A percentile compares a stretch with the other conserved stretches of the same genome.
Evolutionary conservation across 2,113 vertebrate species (phyloP).

Genomic region (Gnathonemus echidnorhynchus): DNA sequence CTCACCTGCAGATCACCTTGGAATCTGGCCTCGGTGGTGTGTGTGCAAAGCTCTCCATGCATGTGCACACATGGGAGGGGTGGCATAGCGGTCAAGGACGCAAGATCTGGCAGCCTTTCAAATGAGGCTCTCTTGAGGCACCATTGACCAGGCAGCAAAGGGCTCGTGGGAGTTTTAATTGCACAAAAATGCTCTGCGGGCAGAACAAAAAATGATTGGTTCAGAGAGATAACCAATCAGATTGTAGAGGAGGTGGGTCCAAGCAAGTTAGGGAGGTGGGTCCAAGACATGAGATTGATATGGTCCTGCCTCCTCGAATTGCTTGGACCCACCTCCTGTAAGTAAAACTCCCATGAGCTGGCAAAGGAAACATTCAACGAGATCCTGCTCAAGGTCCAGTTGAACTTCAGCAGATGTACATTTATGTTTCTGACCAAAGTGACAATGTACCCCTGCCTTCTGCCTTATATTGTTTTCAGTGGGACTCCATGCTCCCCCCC

Average conservation of each 20-base stretch:
- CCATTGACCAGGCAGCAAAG: background rate
- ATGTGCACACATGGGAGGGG: background rate
- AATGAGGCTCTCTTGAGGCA: background rate
- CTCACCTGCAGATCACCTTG: background rate
- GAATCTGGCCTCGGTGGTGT: background rate
- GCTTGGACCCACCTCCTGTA: background rate
- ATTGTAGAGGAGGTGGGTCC: background rate
- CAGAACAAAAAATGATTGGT: background rate
- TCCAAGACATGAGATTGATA: background rate
- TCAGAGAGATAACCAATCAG: background rate
- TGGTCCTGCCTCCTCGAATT: background rate
- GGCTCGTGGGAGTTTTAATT: background rate
- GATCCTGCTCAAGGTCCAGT: background rate
- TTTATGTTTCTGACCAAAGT: background rate
- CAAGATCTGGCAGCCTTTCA: background rate
- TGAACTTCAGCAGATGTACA: background rate
- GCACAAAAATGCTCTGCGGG: background rate
- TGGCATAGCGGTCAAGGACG: background rate
- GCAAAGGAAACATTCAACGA: background rate
- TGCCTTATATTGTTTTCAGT: background rate
- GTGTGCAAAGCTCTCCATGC: background rate
- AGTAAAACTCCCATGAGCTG: background rate
- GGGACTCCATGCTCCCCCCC: background rate
- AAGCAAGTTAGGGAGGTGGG: background rate
- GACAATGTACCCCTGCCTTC: background rate